Percentiles rank a stretch among this genome's conserved stretches.
Conservation (phyloP, 2,797 vertebrate genomes). For the Pseudochirops cupreus region DNA sequence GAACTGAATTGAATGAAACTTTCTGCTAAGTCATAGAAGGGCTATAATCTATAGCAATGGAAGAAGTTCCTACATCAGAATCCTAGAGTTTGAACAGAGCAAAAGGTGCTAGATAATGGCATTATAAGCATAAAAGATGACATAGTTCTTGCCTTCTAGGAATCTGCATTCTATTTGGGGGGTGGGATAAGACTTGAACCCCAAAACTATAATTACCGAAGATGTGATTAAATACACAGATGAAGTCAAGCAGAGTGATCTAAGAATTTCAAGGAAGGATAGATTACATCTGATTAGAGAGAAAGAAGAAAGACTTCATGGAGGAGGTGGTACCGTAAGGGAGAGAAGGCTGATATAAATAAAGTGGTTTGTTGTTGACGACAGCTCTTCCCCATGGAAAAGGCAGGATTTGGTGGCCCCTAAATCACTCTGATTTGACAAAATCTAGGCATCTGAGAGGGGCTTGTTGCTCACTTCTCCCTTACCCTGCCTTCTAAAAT, state of each 20-base stretch:
- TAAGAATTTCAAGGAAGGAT: neutral
- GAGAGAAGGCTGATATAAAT: neutral
- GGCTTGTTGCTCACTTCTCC: neutral
- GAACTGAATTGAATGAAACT: neutral
- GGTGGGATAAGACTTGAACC: neutral
- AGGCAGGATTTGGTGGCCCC: neutral
- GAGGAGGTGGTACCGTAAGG: neutral
- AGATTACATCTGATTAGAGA: neutral
- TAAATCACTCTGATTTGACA: neutral
- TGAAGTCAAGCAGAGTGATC: neutral
- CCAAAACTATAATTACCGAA: neutral
- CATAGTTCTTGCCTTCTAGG: constrained; percentile 16
- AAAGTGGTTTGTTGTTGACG: neutral
- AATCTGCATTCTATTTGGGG: neutral
- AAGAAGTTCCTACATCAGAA: neutral
- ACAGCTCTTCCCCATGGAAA: neutral
- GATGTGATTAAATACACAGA: neutral
- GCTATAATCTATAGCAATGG: neutral
- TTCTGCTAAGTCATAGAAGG: constrained; percentile 19
- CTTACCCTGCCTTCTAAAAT: neutral
- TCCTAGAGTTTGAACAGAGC: neutral
- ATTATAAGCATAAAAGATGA: neutral
- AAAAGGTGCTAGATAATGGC: neutral
- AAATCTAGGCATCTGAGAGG: neutral
- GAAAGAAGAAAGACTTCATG: neutral